Evolutionary conservation across 2,113 vertebrate genomes (phyloP).

Genomic region (Proteles cristata): DNA sequence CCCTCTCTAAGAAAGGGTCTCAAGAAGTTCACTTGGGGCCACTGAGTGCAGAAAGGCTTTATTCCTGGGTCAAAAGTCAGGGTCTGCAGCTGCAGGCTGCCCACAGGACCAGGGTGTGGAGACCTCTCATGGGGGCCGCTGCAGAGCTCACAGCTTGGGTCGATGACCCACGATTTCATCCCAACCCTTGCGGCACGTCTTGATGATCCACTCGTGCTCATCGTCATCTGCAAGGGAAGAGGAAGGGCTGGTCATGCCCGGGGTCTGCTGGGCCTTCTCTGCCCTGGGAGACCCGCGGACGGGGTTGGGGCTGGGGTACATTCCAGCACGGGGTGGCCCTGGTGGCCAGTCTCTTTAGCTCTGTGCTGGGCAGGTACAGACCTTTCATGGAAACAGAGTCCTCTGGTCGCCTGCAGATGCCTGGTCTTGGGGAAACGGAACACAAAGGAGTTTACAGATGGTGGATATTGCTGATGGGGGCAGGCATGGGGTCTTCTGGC

Average conservation of each 20-base stretch:
- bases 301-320: not conserved
- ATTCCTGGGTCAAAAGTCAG: conserved; percentile 49
- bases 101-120: not conserved
- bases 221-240: conserved; percentile 88
- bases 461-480: not conserved
- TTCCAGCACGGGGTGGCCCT: not conserved
- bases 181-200: conserved; percentile 91
- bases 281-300: not conserved
- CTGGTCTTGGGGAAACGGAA: not conserved
- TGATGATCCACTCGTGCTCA: conserved; percentile 93
- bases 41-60: conserved; percentile 57
- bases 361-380: not conserved
- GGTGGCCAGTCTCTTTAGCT: not conserved
- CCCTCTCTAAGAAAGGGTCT: not conserved
- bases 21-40: not conserved
- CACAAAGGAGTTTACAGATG: not conserved
- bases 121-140: not conserved
- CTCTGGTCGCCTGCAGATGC: not conserved
- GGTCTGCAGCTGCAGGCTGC: not conserved
- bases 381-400: not conserved
- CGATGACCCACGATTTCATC: conserved; percentile 75
- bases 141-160: conserved; percentile 22
- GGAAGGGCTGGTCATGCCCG: not conserved
- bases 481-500: not conserved
- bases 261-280: not conserved